Conservation (phyloP, 2,113 vertebrate genomes). For the Erpornis zantholeuca region DNA sequence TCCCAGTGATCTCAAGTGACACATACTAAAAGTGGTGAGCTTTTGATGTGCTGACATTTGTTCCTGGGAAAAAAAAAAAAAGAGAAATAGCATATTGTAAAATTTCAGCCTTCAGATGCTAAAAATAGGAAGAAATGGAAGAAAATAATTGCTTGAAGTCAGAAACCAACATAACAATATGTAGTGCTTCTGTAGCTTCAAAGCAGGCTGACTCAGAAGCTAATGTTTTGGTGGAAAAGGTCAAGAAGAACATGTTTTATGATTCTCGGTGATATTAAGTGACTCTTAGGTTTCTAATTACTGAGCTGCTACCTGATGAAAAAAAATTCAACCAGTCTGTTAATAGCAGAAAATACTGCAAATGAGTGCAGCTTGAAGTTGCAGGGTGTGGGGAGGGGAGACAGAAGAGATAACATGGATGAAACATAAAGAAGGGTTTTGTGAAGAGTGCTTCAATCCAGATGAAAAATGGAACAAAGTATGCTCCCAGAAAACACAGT, state of each 20-base stretch:
- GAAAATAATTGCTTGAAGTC: slow-evolving; percentile 12
- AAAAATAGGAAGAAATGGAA: slow-evolving; percentile 29
- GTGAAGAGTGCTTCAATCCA: background rate
- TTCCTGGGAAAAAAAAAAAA: background rate
- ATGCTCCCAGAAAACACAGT: background rate
- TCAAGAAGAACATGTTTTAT: slow-evolving; percentile 36
- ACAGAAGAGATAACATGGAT: background rate
- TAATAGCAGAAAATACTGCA: background rate
- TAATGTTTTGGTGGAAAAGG: slow-evolving; percentile 49
- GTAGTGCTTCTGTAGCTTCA: slow-evolving; percentile 17
- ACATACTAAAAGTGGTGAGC: background rate
- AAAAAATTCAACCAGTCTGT: background rate
- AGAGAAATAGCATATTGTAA: slow-evolving; percentile 12
- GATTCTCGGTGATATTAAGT: slow-evolving; percentile 19
- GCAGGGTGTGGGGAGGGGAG: background rate
- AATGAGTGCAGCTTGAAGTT: background rate
- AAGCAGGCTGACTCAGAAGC: slow-evolving; percentile 48
- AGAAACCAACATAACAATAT: slow-evolving; percentile 29
- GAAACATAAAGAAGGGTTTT: background rate
- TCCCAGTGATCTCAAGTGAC: background rate
- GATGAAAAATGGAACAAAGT: background rate
- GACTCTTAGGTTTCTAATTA: background rate
- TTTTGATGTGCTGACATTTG: slow-evolving; percentile 37
- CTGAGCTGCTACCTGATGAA: background rate
- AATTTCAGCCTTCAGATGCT: slow-evolving; percentile 27